phyloP scores from a whole-genome alignment of 2,113 vertebrate species.

The Malurus alboscapulatus region DNA sequence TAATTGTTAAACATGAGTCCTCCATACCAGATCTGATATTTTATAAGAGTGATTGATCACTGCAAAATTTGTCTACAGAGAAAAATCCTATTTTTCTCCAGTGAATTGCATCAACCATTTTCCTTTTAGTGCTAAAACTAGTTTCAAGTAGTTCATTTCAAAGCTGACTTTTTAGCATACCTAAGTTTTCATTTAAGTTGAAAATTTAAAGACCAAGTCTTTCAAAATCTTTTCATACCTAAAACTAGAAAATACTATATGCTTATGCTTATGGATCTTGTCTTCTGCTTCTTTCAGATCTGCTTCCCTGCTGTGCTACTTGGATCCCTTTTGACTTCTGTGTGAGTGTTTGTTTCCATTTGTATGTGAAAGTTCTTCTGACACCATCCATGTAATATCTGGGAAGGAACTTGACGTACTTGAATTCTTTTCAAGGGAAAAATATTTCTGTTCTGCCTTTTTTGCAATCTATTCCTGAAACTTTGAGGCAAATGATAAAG shows the following conservation, averaged over 20 bases:
- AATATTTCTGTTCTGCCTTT: neutral
- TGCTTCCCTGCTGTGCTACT: neutral
- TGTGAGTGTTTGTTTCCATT: neutral
- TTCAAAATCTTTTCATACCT: neutral
- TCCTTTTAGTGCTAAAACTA: neutral
- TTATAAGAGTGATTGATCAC: conserved; percentile 16
- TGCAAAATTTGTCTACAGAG: neutral
- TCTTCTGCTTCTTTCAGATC: neutral
- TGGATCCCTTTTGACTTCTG: neutral
- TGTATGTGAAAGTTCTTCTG: neutral
- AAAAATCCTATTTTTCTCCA: conserved; percentile 12
- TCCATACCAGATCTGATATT: neutral
- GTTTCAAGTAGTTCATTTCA: neutral
- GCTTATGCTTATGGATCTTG: neutral
- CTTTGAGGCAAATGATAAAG: neutral
- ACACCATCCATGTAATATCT: neutral
- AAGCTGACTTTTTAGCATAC: neutral
- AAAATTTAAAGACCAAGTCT: neutral
- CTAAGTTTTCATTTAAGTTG: neutral
- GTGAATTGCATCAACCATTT: conserved; percentile 7
- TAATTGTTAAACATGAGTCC: conserved; percentile 25
- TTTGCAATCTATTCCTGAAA: conserved; percentile 15
- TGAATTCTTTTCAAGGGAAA: neutral
- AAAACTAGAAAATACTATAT: neutral
- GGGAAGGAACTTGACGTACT: neutral